Evolutionary conservation across 2,888 invertebrate species (phyloP).

Genomic region (Trilocha varians): DNA sequence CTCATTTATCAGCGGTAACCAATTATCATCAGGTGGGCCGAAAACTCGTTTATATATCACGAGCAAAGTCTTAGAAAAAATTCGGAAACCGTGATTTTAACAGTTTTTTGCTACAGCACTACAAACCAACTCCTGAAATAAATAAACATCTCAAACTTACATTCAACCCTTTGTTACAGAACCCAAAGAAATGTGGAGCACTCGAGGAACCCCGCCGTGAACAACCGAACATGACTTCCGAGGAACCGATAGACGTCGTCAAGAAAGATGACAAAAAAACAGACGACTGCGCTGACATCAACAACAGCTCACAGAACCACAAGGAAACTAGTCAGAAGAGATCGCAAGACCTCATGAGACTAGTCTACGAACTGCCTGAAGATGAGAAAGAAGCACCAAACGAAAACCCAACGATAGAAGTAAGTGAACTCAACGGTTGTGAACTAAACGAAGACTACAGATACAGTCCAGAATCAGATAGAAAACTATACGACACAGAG

Average conservation of each 20-base stretch:
- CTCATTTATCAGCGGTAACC: neutral
- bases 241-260: constrained; percentile 57
- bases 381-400: constrained; percentile 24
- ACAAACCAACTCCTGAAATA: constrained; percentile 7
- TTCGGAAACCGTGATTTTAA: no score
- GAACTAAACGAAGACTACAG: constrained; percentile 19
- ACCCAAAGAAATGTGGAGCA: constrained; percentile 38
- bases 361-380: constrained; percentile 64
- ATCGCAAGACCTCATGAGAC: constrained; percentile 56
- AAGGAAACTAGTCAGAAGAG: constrained; percentile 37
- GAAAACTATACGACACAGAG: constrained; percentile 50
- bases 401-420: constrained; percentile 62
- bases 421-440: constrained; percentile 67
- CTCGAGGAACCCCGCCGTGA: constrained; percentile 15
- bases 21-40: no score
- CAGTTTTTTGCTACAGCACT: constrained; percentile 2
- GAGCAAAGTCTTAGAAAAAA: neutral
- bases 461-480: constrained; percentile 34
- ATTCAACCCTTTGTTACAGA: neutral
- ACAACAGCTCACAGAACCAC: constrained; percentile 35
- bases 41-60: no score
- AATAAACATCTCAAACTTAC: no score
- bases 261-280: constrained; percentile 52
- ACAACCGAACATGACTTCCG: constrained; percentile 56
- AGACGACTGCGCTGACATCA: constrained; percentile 36